phyloP scores from a whole-genome alignment of 2,888 invertebrate genomes.

The Coecobrya sp. region DNA sequence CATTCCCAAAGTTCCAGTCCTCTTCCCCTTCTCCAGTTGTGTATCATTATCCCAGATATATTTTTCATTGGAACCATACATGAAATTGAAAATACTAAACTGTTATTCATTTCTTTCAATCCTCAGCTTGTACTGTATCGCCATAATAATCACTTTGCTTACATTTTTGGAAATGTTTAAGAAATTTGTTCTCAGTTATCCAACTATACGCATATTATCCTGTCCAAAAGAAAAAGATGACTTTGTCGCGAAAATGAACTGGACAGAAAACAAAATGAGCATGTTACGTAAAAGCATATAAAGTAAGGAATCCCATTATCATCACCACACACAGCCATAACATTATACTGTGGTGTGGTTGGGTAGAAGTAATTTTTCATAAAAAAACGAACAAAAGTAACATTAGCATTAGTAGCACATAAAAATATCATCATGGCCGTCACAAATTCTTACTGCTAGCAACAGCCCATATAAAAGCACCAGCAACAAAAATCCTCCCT shows the following conservation, averaged over 20 bases:
- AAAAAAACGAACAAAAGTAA: constrained; percentile 9
- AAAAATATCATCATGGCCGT: background rate
- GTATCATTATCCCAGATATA: no score
- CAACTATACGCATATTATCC: no score
- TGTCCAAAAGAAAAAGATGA: background rate
- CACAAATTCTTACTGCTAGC: background rate
- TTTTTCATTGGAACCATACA: no score
- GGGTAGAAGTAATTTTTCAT: background rate
- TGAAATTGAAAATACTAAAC: no score
- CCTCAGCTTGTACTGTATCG: no score
- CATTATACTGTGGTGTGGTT: background rate
- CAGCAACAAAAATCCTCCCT: background rate
- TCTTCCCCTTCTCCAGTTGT: no score
- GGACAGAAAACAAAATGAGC: background rate
- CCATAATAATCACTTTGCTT: no score
- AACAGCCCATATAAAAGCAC: background rate
- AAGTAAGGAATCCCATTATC: background rate
- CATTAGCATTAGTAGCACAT: constrained; percentile 7
- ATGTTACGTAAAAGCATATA: no score
- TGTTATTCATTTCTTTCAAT: no score
- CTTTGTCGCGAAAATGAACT: background rate
- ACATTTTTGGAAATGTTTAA: no score
- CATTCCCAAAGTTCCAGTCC: no score
- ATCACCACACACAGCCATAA: background rate
- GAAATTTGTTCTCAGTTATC: no score